Conservation (phyloP, 2,888 invertebrate species). For the Drosophila mayaguana region DNA sequence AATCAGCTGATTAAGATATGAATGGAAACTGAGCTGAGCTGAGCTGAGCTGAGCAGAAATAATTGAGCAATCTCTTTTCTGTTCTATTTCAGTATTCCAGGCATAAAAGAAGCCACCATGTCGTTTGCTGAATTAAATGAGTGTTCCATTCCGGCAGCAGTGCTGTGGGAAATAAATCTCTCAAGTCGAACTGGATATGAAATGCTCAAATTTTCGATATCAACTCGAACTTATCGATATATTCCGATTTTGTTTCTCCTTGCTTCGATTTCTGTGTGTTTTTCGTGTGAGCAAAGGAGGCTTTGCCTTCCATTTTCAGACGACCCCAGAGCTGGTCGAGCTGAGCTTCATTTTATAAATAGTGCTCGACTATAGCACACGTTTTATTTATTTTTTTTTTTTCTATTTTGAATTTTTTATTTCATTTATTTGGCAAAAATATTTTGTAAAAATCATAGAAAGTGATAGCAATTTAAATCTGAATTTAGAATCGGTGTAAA, state of each 20-base stretch:
- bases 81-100: slow-evolving; percentile 13
- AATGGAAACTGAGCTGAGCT: background rate
- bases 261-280: background rate
- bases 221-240: background rate
- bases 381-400: slow-evolving; percentile 18
- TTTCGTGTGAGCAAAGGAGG: background rate
- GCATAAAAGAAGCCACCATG: background rate
- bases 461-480: slow-evolving; percentile 24
- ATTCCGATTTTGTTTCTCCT: background rate
- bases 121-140: background rate
- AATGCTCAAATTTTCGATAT: no score
- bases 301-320: background rate
- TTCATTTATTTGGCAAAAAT: slow-evolving; percentile 31
- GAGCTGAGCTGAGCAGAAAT: background rate
- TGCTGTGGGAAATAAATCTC: background rate
- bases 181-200: background rate
- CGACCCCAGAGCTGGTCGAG: background rate
- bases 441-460: slow-evolving; percentile 27
- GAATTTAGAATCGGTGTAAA: background rate
- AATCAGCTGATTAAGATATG: slow-evolving; percentile 12
- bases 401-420: slow-evolving; percentile 15
- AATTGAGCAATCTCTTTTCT: slow-evolving; percentile 2
- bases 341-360: slow-evolving; percentile 8
- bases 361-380: slow-evolving; percentile 21
- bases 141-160: background rate